Base-by-base conservation (phyloP, 2,797 vertebrate species). In the Phoxinus dragarum region DNA sequence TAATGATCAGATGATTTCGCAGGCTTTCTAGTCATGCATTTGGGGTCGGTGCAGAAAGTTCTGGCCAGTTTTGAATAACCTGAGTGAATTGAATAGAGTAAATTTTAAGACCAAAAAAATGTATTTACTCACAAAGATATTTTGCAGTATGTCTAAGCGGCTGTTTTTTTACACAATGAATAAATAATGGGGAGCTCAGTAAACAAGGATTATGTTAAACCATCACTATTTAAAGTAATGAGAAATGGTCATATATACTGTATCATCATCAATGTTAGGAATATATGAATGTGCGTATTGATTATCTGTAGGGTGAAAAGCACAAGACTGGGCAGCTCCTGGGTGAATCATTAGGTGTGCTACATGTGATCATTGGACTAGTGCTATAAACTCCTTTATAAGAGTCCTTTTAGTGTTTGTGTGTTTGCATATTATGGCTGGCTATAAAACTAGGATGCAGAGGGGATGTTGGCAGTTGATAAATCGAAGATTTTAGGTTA, bases 271-370 rank as follows among this genome's bases (percentile, higher is more conserved):
- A 49, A 23, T 27, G 9, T 40, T 66, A 31, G 14, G 10, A 21
- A 14, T 34, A 42, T 19, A 31, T 56, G 2, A 61, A 38, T 19
- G 14, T 34, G 19, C 14, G 47, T 6, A 47, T 10, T 12, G 31
- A 12, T 36, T 38, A 64, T 82, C 27, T 52, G 11, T 67, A 77
- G 34, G 8, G 54, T 56, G 59, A 40, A 61, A 82, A 75, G 59
- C 3, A 27, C 42, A 59, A n/a, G 7, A 36, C 27, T 64, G 12
- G 17, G 54, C 40, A 47, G 27, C 31, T 83, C 42, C 52, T 31
- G 31, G 72, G 7, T 76, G 6, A 76, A 54, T 75, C 44, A 67
- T 83, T 74, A 76, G 5, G 72, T 64, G 56, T 66, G 44, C 52
- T 27, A 6, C 59, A 59, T 61, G 38, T 34, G 27, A 73, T 61